Evolutionary conservation across 2,113 vertebrate species (phyloP).

Genomic region (Varanus komodoensis): DNA sequence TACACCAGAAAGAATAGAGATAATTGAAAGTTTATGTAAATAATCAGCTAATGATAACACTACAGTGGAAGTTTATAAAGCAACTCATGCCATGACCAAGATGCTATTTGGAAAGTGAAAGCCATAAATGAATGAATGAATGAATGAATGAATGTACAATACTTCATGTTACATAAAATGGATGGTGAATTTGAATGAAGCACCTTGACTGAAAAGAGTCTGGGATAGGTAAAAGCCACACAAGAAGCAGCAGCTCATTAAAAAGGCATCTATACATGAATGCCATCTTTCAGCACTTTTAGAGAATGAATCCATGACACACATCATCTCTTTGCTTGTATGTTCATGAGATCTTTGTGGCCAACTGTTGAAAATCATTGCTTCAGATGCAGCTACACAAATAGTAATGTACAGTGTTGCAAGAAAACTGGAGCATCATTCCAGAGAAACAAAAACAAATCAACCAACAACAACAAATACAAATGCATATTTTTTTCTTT

Average conservation of each 20-base stretch:
- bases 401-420: no score
- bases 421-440: background rate
- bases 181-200: background rate
- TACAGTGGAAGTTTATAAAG: background rate
- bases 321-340: background rate
- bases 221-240: background rate
- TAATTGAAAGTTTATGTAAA: background rate
- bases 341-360: background rate
- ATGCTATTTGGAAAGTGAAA: background rate
- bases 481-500: background rate
- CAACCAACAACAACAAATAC: background rate
- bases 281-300: background rate
- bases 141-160: background rate
- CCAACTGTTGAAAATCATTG: background rate
- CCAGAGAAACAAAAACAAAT: background rate
- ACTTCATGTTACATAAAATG: background rate
- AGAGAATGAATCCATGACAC: background rate
- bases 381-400: background rate
- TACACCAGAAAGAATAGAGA: background rate
- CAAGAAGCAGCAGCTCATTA: background rate
- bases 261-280: background rate
- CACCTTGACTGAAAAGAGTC: background rate
- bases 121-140: background rate
- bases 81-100: background rate
- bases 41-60: background rate